Base-by-base conservation (phyloP, 2,888 invertebrate species). In the Pheosia tremula region DNA sequence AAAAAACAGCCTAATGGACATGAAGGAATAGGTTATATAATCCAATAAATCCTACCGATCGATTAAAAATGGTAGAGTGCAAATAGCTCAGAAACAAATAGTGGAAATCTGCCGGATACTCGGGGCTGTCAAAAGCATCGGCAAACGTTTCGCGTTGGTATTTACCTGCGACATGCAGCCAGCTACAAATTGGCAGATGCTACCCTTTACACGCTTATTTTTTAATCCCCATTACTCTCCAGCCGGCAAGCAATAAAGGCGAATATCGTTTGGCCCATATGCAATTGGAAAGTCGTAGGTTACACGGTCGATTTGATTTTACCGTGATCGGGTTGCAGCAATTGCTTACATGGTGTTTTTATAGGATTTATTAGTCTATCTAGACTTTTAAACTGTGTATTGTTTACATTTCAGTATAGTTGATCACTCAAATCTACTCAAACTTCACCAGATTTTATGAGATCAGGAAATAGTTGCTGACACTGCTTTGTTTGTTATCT, bases 51-150 rank as follows among this genome's bases (percentile, higher is more conserved):
- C 56, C 39, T 13, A 58, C 61, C n/a, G 54, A 60, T 53, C n/a
- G 13, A 50, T 24, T 13, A 71, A 74, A 71, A 74, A 75, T 66
- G 68, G 66, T 52, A 49, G 54, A 47, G 61, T 61, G 69, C 63
- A 75, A 74, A 85, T 81, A 82, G 77, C 76, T 79, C 75, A 72
- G 72, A 74, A 68, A 79, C 83, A 84, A 87, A 85, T 82, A 84
- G 80, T 80, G 78, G 77, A 76, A 88, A 83, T 89, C 87, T 89
- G 86, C 83, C 74, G 83, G 77, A 81, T 80, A 83, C 79, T 84
- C 80, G 80, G 79, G 83, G 80, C 89, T 88, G 89, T 89, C 89
- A 89, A 90, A 89, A 89, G 90, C 86, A 84, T 86, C 78, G 85
- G 88, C 79, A 87, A 88, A 89, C 88, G 86, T 82, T 85, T 74